phyloP scores from a whole-genome alignment of 2,113 vertebrate species.

The Nyctereutes procyonoides region DNA sequence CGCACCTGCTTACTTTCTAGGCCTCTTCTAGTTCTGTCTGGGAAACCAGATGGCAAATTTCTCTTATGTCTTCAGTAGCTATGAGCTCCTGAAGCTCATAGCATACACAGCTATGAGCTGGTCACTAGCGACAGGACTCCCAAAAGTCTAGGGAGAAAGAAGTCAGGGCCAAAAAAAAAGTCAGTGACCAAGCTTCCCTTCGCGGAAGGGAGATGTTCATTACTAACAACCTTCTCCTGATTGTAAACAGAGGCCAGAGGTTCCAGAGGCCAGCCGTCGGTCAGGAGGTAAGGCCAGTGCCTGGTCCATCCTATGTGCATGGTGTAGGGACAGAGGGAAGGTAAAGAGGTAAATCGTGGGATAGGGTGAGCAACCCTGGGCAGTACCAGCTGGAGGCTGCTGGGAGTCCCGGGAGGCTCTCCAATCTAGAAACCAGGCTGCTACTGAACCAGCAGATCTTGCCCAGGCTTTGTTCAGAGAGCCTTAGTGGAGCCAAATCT shows the following conservation, averaged over 20 bases:
- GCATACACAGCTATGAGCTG: background rate
- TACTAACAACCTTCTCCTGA: background rate
- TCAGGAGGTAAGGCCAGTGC: background rate
- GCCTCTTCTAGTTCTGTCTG: background rate
- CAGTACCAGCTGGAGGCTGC: too few species aligned
- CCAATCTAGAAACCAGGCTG: background rate
- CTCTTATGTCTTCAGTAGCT: background rate
- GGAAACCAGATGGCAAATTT: background rate
- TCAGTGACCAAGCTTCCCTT: background rate
- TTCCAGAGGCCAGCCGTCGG: rapidly evolving
- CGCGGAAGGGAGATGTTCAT: background rate
- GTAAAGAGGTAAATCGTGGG: background rate
- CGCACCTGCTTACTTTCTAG: background rate
- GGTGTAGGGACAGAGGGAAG: background rate
- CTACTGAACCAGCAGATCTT: rapidly evolving
- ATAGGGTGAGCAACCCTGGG: background rate
- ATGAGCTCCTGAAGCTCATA: too few species aligned
- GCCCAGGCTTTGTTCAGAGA: background rate
- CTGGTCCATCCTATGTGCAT: background rate
- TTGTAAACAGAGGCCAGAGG: background rate
- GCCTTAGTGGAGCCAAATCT: background rate
- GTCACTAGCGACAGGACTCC: background rate
- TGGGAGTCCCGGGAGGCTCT: background rate
- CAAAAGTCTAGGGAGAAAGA: background rate
- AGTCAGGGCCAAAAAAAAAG: background rate